These are phyloP conservation scores for Dryas iulia DNA, from an alignment of 1,140 invertebrate species.

Conservation along the genomic window DNA sequence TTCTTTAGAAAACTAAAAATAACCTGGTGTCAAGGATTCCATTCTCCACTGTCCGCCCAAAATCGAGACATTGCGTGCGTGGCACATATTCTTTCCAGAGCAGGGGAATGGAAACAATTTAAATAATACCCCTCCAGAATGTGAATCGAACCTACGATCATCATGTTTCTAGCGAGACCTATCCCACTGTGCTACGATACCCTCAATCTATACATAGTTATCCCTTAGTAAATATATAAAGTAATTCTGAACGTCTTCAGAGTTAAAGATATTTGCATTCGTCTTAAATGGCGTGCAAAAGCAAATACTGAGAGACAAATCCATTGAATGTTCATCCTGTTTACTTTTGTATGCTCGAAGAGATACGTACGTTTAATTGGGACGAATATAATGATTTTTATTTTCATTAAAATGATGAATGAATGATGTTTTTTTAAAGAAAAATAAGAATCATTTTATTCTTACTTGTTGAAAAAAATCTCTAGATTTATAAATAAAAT, in stretches of 20 bases:
- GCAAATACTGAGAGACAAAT: slow-evolving; percentile 6
- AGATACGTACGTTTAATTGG: slow-evolving; percentile 12
- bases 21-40: no score
- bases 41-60: no score
- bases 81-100: no score
- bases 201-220: background rate
- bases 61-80: no score
- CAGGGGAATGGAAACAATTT: no score
- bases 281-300: slow-evolving; percentile 9
- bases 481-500: no score
- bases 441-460: background rate
- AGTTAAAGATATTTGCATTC: slow-evolving; percentile 39
- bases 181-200: no score
- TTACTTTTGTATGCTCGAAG: slow-evolving; percentile 9
- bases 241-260: background rate
- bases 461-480: background rate
- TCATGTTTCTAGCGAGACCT: no score
- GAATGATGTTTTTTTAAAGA: no score
- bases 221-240: background rate
- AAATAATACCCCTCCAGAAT: no score
- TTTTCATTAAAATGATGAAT: background rate
- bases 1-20: no score
- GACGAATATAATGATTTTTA: background rate
- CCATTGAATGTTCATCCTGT: slow-evolving; percentile 11
- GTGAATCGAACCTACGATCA: no score